Evolutionary conservation across 35 echinoderm and acorn worm genomes (phyloP).

Genomic region (Stichopus chloronotus): DNA sequence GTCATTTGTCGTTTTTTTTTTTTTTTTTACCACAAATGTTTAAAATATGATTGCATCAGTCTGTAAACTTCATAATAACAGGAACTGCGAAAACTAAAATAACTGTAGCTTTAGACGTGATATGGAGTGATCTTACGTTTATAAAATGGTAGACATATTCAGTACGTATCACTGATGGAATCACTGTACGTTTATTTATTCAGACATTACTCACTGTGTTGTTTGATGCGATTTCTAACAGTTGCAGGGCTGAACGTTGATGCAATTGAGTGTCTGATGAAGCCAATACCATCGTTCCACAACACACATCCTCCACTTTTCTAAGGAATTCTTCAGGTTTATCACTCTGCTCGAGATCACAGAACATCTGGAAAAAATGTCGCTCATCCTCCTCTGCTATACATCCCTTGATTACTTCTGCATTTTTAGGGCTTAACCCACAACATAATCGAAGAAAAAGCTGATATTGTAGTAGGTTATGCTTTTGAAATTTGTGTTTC

Average conservation of each 20-base stretch:
- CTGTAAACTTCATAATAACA: no score
- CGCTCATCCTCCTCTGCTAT: neutral
- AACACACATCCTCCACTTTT: neutral
- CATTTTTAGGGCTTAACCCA: neutral
- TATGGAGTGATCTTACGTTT: no score
- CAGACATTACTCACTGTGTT: neutral
- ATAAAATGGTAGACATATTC: no score
- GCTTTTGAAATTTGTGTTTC: neutral
- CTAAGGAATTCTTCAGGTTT: neutral
- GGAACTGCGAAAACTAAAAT: no score
- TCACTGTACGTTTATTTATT: neutral
- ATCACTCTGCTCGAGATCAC: neutral
- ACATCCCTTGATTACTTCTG: no score
- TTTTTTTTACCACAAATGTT: no score
- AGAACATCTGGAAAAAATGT: neutral
- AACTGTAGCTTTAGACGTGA: no score
- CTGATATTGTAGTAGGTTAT: neutral
- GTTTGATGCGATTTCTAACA: neutral
- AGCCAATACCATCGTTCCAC: neutral
- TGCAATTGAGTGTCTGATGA: neutral
- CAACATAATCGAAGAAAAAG: constrained; percentile 1
- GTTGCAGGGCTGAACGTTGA: neutral
- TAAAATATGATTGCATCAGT: no score
- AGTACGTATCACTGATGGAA: no score
- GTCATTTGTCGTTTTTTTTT: no score